Base-by-base conservation (phyloP, 2,888 invertebrate species). In the Junonia oenone region DNA sequence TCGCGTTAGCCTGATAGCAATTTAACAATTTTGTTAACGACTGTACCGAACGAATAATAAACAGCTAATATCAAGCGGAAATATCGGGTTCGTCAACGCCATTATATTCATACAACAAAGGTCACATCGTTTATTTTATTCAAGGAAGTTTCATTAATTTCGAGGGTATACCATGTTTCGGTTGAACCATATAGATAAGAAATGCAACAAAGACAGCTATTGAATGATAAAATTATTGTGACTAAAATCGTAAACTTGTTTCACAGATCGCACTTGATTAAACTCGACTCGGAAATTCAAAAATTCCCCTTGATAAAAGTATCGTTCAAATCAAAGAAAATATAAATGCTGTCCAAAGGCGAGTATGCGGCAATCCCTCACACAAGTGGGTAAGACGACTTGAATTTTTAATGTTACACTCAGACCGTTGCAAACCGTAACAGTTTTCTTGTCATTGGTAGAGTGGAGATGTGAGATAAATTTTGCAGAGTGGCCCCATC, bases 401-500 rank as follows among this genome's bases (percentile, higher is more conserved):
- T 90, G 88, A 89, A 90, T 90, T 83, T 90, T 90, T 90, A 90
- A 90, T 90, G 86, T 81, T 85, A 90, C 90, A 90, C 90, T 90
- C 90, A 89, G 90, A 82, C 89, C 88, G 87, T 77, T 88, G 88
- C 89, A 88, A 86, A 86, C 89, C 90, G 90, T 89, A 90, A 90
- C 90, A 90, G 90, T 90, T 89, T 89, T 89, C 90, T 90, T 90
- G 90, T 90, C 90, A 89, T 90, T 89, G 85, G 83, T 76, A 73
- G 83, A 87, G 85, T 79, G 83, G 85, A 89, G 87, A 87, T 90
- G 90, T 84, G 89, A 86, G 76, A 90, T 90, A 90, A 89, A 90
- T 90, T 89, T 90, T 90, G 89, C 84, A 89, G 88, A 90, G 90
- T 90, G 85, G 90, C 90, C 88, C 90, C 87, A 89, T 90, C 89